Percentiles rank a stretch among this genome's conserved stretches.
Conservation (phyloP, 2,888 invertebrate species). For the Cephus pulcher region DNA sequence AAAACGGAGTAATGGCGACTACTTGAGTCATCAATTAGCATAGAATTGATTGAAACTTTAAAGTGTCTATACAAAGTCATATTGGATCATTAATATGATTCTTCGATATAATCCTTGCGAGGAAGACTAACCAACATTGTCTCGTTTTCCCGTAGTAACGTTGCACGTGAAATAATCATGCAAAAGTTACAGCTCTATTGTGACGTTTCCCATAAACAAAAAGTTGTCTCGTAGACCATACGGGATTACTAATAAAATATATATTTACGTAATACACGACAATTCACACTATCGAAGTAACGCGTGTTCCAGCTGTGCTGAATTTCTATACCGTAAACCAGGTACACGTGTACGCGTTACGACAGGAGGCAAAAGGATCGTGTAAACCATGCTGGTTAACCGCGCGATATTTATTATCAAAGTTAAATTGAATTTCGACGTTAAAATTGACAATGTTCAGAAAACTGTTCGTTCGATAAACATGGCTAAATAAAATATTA, state of each 20-base stretch:
- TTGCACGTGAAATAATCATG: neutral
- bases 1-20: neutral
- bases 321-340: neutral
- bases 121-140: neutral
- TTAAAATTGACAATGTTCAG: too few relatives aligned
- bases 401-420: neutral
- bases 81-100: neutral
- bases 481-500: too few relatives aligned
- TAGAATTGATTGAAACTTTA: neutral
- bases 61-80: neutral
- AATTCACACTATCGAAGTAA: neutral
- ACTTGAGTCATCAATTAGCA: neutral
- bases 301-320: neutral
- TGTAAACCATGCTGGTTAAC: neutral
- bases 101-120: neutral
- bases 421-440: neutral
- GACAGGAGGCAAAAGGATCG: too few relatives aligned
- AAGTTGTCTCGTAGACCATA: neutral
- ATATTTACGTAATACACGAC: neutral
- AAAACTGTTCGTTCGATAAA: too few relatives aligned
- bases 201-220: neutral
- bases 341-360: neutral
- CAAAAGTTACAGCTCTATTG: neutral
- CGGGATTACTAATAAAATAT: neutral
- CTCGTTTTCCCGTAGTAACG: neutral